Percentiles rank a stretch among this genome's conserved stretches.
Conservation (phyloP, 2,113 vertebrate species). For the Haliaeetus leucogaster region DNA sequence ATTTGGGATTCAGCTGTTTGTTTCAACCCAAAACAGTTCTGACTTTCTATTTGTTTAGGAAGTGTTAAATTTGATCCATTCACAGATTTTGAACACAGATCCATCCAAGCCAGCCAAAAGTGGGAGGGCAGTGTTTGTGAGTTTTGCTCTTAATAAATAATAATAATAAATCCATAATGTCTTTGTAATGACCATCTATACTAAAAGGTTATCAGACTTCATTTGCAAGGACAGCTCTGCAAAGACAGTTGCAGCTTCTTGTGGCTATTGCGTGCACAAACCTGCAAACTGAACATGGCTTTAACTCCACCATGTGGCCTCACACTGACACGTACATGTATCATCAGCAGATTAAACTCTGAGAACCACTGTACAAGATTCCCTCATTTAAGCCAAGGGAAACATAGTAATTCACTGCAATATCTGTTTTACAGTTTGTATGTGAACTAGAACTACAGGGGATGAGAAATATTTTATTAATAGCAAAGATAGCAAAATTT, state of each 20-base stretch:
- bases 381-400: not conserved
- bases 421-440: not conserved
- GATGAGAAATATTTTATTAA: not conserved
- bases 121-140: not conserved
- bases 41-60: not conserved
- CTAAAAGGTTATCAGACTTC: not conserved
- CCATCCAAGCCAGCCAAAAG: not conserved
- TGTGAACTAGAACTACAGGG: not conserved
- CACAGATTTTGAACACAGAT: not conserved
- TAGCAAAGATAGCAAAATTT: not conserved
- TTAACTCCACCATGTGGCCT: constrained; percentile 37
- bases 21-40: not conserved
- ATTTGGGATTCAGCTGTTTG: not conserved
- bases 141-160: not conserved
- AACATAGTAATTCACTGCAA: not conserved
- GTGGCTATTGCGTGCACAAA: not conserved
- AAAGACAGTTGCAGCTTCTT: not conserved
- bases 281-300: not conserved
- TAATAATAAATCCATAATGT: not conserved
- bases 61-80: not conserved
- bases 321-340: not conserved
- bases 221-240: not conserved
- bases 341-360: not conserved
- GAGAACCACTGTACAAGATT: not conserved
- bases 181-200: fast-evolving